phyloP scores from a whole-genome alignment of 2,888 invertebrate genomes.

The Slavum lentiscoides region DNA sequence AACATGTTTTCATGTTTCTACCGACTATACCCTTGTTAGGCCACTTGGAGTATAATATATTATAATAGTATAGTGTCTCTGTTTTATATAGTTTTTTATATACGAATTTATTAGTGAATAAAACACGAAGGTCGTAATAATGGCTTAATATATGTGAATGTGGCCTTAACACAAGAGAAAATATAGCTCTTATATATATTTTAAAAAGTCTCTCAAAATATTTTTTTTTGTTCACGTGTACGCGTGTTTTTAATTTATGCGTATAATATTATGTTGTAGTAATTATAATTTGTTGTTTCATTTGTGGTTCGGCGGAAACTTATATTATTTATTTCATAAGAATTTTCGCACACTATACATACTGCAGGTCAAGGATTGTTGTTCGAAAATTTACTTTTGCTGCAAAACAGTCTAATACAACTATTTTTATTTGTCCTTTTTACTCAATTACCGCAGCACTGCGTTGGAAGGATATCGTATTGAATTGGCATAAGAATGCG shows the following conservation, averaged over 20 bases:
- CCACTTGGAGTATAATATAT: not conserved
- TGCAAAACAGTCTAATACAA: not conserved
- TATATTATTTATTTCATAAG: constrained; percentile 15
- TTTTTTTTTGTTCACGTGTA: not conserved
- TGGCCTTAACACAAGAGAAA: not conserved
- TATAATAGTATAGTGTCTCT: not conserved
- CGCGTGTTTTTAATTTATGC: too few species aligned
- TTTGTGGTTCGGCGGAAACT: not conserved
- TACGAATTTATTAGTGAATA: not conserved
- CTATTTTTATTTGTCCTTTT: constrained; percentile 36
- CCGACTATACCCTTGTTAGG: not conserved
- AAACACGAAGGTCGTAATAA: not conserved
- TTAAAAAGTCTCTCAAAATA: not conserved
- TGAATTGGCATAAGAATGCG: constrained; percentile 17
- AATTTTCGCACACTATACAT: not conserved
- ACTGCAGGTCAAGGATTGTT: constrained; percentile 24
- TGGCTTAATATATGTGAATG: too few species aligned
- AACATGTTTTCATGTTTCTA: not conserved
- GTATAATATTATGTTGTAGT: not conserved
- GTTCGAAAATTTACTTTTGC: not conserved
- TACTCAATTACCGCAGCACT: not conserved
- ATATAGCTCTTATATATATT: not conserved
- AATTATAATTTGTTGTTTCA: constrained; percentile 24
- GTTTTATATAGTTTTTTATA: constrained; percentile 14
- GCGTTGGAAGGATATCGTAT: constrained; percentile 15